These are phyloP conservation scores for Ceyx melanurus DNA, from an alignment of 2,113 vertebrate species.

Conservation along the genomic window DNA sequence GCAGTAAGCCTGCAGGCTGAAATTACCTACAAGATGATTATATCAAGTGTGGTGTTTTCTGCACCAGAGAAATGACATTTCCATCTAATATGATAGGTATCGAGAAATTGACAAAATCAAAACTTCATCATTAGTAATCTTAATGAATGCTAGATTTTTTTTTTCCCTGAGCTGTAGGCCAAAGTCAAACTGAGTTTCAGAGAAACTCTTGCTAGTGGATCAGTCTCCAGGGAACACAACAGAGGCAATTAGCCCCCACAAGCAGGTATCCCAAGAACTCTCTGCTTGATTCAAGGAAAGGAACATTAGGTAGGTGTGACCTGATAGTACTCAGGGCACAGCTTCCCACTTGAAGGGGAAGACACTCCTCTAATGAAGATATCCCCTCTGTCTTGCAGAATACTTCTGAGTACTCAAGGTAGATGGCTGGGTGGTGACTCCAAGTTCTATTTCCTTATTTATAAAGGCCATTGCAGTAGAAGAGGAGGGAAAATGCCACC, in stretches of 20 bases:
- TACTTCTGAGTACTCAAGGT: background rate
- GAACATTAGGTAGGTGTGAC: background rate
- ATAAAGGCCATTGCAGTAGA: background rate
- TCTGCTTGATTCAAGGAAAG: background rate
- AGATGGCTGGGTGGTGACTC: background rate
- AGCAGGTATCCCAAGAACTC: background rate
- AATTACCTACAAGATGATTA: background rate
- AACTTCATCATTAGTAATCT: background rate
- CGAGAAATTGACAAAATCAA: background rate
- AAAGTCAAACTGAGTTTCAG: constrained; percentile 8
- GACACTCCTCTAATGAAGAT: background rate
- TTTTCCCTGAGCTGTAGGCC: background rate
- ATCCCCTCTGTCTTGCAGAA: background rate
- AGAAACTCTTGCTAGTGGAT: background rate
- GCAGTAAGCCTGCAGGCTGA: background rate
- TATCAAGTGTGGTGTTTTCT: background rate
- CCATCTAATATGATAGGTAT: background rate
- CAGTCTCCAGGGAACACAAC: background rate
- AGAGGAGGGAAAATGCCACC: background rate
- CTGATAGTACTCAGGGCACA: background rate
- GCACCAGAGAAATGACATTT: background rate
- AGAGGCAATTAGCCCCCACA: background rate
- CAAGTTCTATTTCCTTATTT: background rate
- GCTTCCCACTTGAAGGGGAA: background rate
- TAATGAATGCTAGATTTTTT: background rate